A percentile compares a stretch with the other conserved stretches of the same genome.
phyloP scores from a whole-genome alignment of 2,888 invertebrate genomes.

The Leucophora obtusa region DNA sequence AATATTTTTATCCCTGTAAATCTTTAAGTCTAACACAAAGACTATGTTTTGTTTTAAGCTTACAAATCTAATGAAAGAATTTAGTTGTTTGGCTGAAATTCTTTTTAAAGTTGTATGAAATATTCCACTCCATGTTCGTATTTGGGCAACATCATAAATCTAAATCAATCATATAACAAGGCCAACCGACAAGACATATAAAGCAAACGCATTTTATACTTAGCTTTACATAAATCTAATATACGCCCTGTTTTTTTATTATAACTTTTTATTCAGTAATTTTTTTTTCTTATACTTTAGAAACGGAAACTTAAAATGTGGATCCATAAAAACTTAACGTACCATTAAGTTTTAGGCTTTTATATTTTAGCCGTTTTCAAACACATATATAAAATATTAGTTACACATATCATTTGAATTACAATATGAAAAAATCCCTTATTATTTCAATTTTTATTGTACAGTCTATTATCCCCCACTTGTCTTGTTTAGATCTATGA shows the following conservation, averaged over 20 bases:
- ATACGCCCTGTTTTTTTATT: slow-evolving; percentile 32
- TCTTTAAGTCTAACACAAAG: slow-evolving; percentile 28
- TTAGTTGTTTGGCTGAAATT: slow-evolving; percentile 39
- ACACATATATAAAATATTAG: slow-evolving; percentile 11
- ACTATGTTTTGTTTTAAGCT: slow-evolving; percentile 30
- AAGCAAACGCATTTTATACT: background rate
- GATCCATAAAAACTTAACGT: slow-evolving; percentile 55
- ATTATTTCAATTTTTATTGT: slow-evolving; percentile 25
- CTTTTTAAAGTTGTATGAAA: background rate
- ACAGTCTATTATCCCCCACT: slow-evolving; percentile 20
- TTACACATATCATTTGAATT: background rate
- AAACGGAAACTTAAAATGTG: slow-evolving; percentile 50
- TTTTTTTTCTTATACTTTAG: slow-evolving; percentile 23
- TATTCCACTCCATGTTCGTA: background rate
- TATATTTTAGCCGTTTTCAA: slow-evolving; percentile 8
- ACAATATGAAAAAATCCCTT: slow-evolving; percentile 28
- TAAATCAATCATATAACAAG: slow-evolving; percentile 55
- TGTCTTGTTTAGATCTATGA: slow-evolving; percentile 12
- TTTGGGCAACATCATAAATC: slow-evolving; percentile 53
- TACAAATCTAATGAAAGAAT: slow-evolving; percentile 45
- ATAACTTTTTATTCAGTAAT: slow-evolving; percentile 2
- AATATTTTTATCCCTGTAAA: background rate
- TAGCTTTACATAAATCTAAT: slow-evolving; percentile 49
- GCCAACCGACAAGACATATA: background rate
- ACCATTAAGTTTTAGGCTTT: slow-evolving; percentile 53